Percentiles rank a stretch among this genome's conserved stretches.
phyloP scores from a whole-genome alignment of 1,140 invertebrate species.

The Hyles vespertilio region DNA sequence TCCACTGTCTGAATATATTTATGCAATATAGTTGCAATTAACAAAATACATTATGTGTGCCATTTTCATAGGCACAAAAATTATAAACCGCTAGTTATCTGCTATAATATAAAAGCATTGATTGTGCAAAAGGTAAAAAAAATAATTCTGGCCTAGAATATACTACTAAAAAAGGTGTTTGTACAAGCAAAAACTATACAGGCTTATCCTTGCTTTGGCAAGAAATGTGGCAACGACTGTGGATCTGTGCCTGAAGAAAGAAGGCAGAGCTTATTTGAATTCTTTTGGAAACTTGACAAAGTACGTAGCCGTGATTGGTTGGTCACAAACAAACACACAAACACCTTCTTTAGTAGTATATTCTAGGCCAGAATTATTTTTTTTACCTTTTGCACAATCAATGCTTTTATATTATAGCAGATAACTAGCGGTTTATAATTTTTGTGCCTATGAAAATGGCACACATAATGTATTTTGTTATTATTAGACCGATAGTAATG shows the following conservation, averaged over 20 bases:
- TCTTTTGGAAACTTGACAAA: no score
- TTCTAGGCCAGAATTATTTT: no score
- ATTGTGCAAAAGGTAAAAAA: neutral
- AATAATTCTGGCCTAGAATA: no score
- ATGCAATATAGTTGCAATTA: constrained; percentile 15
- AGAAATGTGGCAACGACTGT: no score
- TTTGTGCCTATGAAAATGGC: constrained; percentile 19
- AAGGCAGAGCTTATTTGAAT: no score
- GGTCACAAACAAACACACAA: no score
- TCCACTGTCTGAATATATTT: constrained; percentile 21
- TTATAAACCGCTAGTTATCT: constrained; percentile 19
- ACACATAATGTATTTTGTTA: constrained; percentile 21
- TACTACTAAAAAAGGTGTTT: no score
- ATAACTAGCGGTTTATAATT: constrained; percentile 20
- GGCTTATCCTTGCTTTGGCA: no score
- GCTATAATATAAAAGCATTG: neutral
- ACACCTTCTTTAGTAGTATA: no score
- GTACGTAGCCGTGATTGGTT: no score
- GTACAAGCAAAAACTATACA: no score
- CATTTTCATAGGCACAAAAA: constrained; percentile 21
- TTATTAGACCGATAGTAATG: constrained; percentile 18
- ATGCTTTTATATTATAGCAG: neutral
- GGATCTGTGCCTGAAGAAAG: no score
- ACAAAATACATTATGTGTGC: constrained; percentile 19
- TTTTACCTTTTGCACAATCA: neutral